Evolutionary conservation across 2,888 invertebrate species (phyloP).

Genomic region (Dasypogon diadema): DNA sequence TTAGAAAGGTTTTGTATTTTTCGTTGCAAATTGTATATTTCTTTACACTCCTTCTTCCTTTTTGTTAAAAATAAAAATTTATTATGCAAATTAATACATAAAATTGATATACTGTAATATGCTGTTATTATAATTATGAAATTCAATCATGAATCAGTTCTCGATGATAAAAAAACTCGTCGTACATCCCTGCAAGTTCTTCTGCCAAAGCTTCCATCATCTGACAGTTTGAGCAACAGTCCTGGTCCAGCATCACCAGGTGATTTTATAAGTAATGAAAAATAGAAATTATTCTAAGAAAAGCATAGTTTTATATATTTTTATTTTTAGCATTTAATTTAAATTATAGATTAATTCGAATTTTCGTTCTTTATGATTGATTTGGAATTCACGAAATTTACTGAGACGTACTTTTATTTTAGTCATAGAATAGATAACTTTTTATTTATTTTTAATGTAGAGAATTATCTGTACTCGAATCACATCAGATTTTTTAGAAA

Average conservation of each 20-base stretch:
- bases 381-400: neutral
- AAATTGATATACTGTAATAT: too few species aligned
- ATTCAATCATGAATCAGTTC: constrained; percentile 25
- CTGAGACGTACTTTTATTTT: neutral
- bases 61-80: neutral
- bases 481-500: too few species aligned
- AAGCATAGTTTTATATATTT: neutral
- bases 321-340: neutral
- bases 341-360: neutral
- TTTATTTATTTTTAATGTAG: too few species aligned
- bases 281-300: neutral
- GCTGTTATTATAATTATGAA: neutral
- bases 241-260: constrained; percentile 73
- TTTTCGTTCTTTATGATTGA: neutral
- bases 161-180: constrained; percentile 67
- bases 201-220: constrained; percentile 72
- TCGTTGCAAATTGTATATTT: neutral
- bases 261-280: constrained; percentile 61
- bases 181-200: constrained; percentile 70
- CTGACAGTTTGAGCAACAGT: constrained; percentile 73
- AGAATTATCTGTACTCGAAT: too few species aligned
- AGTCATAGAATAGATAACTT: too few species aligned
- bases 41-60: neutral
- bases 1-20: too few species aligned
- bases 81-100: too few species aligned